Evolutionary conservation across 2,888 invertebrate species (phyloP).

Genomic region (Eupithecia pulchellata): DNA sequence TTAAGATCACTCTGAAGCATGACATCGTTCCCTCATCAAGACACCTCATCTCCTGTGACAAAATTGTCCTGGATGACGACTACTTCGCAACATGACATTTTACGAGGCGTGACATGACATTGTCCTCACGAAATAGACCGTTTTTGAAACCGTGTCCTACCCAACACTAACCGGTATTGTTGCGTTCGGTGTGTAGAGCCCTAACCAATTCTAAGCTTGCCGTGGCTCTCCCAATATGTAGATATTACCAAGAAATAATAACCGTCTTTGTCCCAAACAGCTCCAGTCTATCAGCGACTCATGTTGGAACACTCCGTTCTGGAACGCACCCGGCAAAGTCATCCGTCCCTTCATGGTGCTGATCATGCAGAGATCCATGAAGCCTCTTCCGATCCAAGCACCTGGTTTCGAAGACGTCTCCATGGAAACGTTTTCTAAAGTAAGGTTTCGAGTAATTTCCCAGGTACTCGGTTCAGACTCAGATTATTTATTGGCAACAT

Average conservation of each 20-base stretch:
- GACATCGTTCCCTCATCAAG: too few species aligned
- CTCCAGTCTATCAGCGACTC: slow-evolving; percentile 58
- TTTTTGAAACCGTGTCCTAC: too few species aligned
- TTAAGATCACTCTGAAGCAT: too few species aligned
- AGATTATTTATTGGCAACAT: too few species aligned
- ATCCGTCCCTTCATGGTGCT: slow-evolving; percentile 67
- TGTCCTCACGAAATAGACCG: too few species aligned
- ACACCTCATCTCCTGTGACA: too few species aligned
- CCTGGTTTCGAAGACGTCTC: slow-evolving; percentile 69
- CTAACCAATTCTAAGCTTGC: neutral
- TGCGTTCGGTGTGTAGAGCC: too few species aligned
- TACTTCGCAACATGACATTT: too few species aligned
- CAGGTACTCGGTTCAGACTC: too few species aligned
- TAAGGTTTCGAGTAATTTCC: slow-evolving; percentile 52
- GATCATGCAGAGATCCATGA: slow-evolving; percentile 67
- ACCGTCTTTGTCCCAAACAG: slow-evolving; percentile 21
- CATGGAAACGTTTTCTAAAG: slow-evolving; percentile 68
- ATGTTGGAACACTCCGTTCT: slow-evolving; percentile 67
- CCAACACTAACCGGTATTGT: too few species aligned
- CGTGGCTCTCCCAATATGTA: neutral
- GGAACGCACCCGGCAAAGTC: slow-evolving; percentile 60
- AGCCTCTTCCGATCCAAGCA: slow-evolving; percentile 61
- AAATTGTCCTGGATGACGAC: too few species aligned
- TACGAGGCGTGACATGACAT: too few species aligned
- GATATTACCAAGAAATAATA: neutral